Evolutionary conservation across 1,140 invertebrate species (phyloP).

Genomic region (Papilio aristodemus): DNA sequence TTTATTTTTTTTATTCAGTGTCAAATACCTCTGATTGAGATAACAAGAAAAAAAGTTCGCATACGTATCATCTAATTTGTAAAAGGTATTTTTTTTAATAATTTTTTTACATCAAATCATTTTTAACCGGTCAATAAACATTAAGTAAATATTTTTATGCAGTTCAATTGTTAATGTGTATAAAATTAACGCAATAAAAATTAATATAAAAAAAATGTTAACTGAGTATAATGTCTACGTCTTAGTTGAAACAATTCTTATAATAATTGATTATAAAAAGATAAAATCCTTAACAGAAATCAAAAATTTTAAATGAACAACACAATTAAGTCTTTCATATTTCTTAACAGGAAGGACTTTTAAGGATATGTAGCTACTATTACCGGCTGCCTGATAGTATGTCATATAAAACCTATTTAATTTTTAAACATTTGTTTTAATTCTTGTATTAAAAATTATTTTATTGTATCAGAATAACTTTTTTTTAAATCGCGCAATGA

Average conservation of each 20-base stretch:
- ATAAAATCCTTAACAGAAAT: not conserved
- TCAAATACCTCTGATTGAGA: conserved; percentile 29
- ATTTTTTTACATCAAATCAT: not conserved
- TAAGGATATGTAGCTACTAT: not conserved
- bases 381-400: not conserved
- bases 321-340: not conserved
- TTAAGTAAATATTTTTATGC: not conserved
- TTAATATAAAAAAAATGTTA: not conserved
- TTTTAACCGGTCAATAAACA: conserved; percentile 4
- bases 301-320: not conserved
- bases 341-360: not conserved
- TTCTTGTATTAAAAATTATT: no score
- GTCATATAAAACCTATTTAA: not conserved
- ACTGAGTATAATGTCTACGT: no score
- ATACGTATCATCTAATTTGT: conserved; percentile 2
- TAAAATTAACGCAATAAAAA: not conserved
- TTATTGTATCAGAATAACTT: no score
- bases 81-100: conserved; percentile 19
- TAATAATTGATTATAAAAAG: not conserved
- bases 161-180: not conserved
- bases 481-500: no score
- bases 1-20: conserved; percentile 33
- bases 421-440: not conserved
- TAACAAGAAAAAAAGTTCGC: conserved; percentile 24
- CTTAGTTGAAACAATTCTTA: not conserved